These are phyloP conservation scores for Nixonia krombeini DNA, from an alignment of 1,140 invertebrate genomes.

Conservation along the genomic window DNA sequence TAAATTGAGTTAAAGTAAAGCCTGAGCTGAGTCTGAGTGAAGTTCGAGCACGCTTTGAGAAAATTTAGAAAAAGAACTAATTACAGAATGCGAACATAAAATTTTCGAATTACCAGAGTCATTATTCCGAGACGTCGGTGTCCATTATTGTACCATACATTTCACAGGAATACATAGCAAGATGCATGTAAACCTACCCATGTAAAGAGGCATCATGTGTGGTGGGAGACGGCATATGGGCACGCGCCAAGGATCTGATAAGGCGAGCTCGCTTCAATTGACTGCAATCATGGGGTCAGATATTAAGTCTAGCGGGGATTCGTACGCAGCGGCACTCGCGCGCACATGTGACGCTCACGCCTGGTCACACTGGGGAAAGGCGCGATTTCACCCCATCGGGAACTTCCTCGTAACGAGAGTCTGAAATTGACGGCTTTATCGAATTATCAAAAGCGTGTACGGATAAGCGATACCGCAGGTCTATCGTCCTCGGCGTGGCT, in stretches of 20 bases:
- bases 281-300: conserved; percentile 62
- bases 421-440: conserved; percentile 63
- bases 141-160: too few species aligned
- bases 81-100: too few species aligned
- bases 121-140: too few species aligned
- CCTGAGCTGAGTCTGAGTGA: too few species aligned
- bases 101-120: too few species aligned
- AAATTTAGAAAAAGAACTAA: too few species aligned
- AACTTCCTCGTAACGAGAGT: conserved; percentile 55
- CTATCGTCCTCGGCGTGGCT: conserved; percentile 23
- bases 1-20: too few species aligned
- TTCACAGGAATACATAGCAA: too few species aligned
- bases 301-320: conserved; percentile 51
- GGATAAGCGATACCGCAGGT: conserved; percentile 2
- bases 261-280: conserved; percentile 57
- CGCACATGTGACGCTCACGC: not conserved
- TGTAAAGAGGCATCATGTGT: conserved; percentile 44
- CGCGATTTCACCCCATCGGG: conserved; percentile 19
- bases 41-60: too few species aligned
- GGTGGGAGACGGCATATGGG: conserved; percentile 63
- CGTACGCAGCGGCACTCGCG: not conserved
- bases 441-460: conserved; percentile 35
- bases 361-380: too few species aligned
- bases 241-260: conserved; percentile 67
- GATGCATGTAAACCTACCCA: too few species aligned